Conservation (phyloP, 2,888 invertebrate species). For the Cephus runcator region DNA sequence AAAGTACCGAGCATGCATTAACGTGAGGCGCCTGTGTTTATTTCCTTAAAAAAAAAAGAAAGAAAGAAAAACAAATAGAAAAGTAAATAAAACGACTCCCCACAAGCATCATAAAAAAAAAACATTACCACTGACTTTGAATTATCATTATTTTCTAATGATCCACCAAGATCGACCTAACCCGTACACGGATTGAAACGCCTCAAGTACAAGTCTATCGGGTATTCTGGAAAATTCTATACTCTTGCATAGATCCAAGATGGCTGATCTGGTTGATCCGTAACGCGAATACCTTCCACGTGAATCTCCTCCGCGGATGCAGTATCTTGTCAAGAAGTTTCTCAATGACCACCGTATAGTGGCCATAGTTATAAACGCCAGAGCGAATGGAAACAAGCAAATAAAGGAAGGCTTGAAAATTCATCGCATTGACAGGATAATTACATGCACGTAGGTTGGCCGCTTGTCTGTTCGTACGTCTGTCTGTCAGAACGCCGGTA, state of each 20-base stretch:
- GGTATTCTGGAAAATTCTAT: too few relatives aligned
- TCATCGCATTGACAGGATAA: conserved; percentile 53
- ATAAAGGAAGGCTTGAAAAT: conserved; percentile 5
- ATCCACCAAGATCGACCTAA: too few relatives aligned
- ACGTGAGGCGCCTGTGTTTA: conserved; percentile 49
- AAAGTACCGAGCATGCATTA: conserved; percentile 45
- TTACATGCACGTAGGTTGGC: conserved; percentile 43
- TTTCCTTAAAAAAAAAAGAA: conserved; percentile 18
- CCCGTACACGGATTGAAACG: too few relatives aligned
- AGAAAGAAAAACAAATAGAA: background rate
- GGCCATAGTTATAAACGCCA: background rate
- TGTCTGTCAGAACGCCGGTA: conserved; percentile 25
- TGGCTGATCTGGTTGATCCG: background rate
- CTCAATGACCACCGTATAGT: background rate
- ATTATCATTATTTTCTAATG: too few relatives aligned
- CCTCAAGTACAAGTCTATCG: too few relatives aligned
- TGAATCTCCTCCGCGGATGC: background rate
- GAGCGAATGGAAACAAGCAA: background rate
- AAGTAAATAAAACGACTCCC: background rate
- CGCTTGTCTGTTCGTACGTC: conserved; percentile 29
- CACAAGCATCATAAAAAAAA: background rate
- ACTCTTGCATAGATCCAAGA: background rate
- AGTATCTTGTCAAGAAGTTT: background rate
- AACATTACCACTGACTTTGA: background rate
- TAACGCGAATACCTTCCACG: background rate